A percentile compares a stretch with the other conserved stretches of the same genome.
Evolutionary conservation across 2,888 invertebrate genomes (phyloP).

Genomic region (Eristalinus aeneus): DNA sequence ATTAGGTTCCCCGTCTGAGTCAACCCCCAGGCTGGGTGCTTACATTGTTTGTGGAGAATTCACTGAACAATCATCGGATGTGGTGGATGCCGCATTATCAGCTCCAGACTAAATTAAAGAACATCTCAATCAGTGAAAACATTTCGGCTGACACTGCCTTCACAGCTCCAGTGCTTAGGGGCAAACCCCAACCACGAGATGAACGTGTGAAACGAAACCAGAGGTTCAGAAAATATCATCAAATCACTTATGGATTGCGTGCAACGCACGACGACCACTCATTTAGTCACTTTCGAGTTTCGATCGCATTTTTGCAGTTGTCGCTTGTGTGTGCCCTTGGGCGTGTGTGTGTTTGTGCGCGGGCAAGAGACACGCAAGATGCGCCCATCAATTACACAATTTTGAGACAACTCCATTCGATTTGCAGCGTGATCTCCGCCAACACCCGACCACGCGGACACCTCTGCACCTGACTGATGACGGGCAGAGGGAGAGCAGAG

Average conservation of each 20-base stretch:
- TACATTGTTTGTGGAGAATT: no score
- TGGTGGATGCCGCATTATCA: neutral
- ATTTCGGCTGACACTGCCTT: neutral
- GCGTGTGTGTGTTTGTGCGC: constrained; percentile 7
- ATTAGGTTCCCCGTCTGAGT: no score
- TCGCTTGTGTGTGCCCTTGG: constrained; percentile 7
- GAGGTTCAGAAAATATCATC: neutral
- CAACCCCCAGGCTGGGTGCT: no score
- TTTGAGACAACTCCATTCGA: neutral
- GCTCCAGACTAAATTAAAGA: neutral
- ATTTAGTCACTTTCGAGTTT: constrained; percentile 41
- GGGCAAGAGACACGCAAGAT: constrained; percentile 19
- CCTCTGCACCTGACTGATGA: neutral
- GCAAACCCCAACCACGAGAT: neutral
- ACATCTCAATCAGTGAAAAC: neutral
- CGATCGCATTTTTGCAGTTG: neutral
- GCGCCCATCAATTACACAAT: constrained; percentile 37
- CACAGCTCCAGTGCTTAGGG: neutral
- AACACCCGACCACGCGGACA: constrained; percentile 14
- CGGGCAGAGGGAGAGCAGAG: neutral
- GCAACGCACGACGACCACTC: constrained; percentile 35
- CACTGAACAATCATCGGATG: no score
- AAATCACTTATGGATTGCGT: constrained; percentile 20
- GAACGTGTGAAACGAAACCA: neutral
- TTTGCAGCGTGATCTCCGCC: neutral